Evolutionary conservation across 2,888 invertebrate species (phyloP).

Genomic region (Tetrapedia diversipes): DNA sequence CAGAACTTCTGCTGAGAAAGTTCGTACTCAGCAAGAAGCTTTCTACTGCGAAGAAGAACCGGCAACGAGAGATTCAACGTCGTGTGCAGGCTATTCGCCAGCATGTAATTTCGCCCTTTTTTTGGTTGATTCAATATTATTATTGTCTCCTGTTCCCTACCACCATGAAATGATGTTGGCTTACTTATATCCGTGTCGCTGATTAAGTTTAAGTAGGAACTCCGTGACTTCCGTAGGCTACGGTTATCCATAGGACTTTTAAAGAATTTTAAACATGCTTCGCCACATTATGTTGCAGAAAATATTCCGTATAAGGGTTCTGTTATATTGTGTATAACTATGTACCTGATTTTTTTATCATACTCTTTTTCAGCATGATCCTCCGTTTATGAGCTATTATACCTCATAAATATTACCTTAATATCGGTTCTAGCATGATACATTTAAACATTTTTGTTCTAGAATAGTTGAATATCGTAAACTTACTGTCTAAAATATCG

Average conservation of each 20-base stretch:
- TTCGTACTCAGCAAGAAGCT: constrained; percentile 87
- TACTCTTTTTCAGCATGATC: constrained; percentile 57
- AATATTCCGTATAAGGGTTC: constrained; percentile 18
- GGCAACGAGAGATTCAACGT: constrained; percentile 93
- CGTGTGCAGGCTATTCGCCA: constrained; percentile 93
- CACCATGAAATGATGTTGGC: constrained; percentile 34
- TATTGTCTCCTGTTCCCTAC: constrained; percentile 12
- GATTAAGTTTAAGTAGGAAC: constrained; percentile 46
- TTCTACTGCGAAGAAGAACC: constrained; percentile 91
- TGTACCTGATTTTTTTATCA: constrained; percentile 21
- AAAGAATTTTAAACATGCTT: constrained; percentile 52
- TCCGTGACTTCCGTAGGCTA: constrained; percentile 35
- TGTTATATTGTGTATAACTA: constrained; percentile 23
- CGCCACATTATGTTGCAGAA: constrained; percentile 53
- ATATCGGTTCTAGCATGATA: constrained; percentile 54
- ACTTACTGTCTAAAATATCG: neutral
- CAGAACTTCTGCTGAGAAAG: constrained; percentile 86
- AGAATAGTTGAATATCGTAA: constrained; percentile 1
- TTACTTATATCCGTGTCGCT: constrained; percentile 45
- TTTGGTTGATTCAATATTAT: constrained; percentile 57
- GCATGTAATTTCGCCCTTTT: constrained; percentile 86
- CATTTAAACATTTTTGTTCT: constrained; percentile 30
- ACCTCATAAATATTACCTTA: constrained; percentile 44
- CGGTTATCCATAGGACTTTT: constrained; percentile 36
- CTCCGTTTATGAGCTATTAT: constrained; percentile 34